Evolutionary conservation across 2,888 invertebrate species (phyloP), one percentile per base, ranked within the genome.

Genomic region (Drosophila glabriapex): DNA sequence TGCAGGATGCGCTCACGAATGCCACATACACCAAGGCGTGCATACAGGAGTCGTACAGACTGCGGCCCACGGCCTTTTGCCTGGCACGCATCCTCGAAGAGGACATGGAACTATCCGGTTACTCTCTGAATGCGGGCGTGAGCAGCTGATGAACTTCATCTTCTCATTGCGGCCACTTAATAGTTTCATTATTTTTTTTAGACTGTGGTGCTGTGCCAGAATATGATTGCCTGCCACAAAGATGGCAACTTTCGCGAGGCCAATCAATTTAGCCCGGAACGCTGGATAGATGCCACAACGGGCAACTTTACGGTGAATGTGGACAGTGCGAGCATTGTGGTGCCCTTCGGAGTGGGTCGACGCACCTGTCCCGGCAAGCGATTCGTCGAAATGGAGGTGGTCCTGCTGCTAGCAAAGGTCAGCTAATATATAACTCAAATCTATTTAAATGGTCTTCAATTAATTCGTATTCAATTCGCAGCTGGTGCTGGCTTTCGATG

Each of bases 301-400:
- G 91, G 85, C 19, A 94, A 91, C 43, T 92, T 93, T 56, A 91
- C 91, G 41, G 91, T 95, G 0, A 92, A 93, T 52, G 91, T 91
- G 68, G 91, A 92, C 39, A 91, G 89, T 80, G 95, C 96, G 10
- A 94, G 96, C 54, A 93, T 97, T 58, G 95, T 97, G 2, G 95
- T 95, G 10, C 97, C 97, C 0, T 98, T 97, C 92, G 97, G 97
- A 0, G 94, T 95, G 41, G 97, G 97, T 0, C 95, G 95, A 61
- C 94, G 97, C 54, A 96, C 96, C 93, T 98, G 97, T 91, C 97
- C 97, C 0, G 98, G 97, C 55, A 97, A 97, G 93, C 94, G 97
- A 71, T 97, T 97, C 91, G 96, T 97, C 4, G 97, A 97, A 86
- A 95, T 97, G 80, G 96, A 96, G 82, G 94, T 97, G 25, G 95